phyloP scores from a whole-genome alignment of 2,888 invertebrate genomes.

The Hypena proboscidalis region DNA sequence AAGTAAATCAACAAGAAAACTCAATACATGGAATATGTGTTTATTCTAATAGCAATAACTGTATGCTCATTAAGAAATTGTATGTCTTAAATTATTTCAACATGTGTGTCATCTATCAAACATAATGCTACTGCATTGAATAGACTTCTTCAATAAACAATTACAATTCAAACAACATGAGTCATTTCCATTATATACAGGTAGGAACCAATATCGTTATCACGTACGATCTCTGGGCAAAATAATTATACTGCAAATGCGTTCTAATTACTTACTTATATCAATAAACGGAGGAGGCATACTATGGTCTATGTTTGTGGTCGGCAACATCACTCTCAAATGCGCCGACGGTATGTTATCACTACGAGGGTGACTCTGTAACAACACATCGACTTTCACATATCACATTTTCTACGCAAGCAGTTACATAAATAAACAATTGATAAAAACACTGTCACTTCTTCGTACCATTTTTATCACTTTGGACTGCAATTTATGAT shows the following conservation, averaged over 20 bases:
- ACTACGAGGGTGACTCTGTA: conserved; percentile 68
- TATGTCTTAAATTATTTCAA: too few species aligned
- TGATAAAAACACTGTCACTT: conserved; percentile 53
- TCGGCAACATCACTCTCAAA: conserved; percentile 72
- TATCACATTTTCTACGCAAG: conserved; percentile 52
- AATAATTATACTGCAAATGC: conserved; percentile 16
- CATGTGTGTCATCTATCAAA: background rate
- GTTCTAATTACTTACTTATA: conserved; percentile 60
- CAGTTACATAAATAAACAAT: conserved; percentile 76
- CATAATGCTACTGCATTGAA: background rate
- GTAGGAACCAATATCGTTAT: conserved; percentile 32
- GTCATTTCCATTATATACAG: conserved; percentile 18
- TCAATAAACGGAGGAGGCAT: conserved; percentile 72
- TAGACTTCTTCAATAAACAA: conserved; percentile 1
- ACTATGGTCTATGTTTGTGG: conserved; percentile 56
- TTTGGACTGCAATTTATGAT: conserved; percentile 10
- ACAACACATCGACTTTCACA: conserved; percentile 63
- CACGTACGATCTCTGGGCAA: conserved; percentile 14
- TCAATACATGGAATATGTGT: too few species aligned
- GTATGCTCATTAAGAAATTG: too few species aligned
- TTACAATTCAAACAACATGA: conserved; percentile 11
- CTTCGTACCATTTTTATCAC: conserved; percentile 53
- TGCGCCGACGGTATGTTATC: conserved; percentile 70
- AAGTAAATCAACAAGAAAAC: too few species aligned
- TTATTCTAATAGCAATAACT: too few species aligned